Percentiles rank a stretch among this genome's conserved stretches.
phyloP scores from a whole-genome alignment of 1,140 invertebrate genomes.

The Apis mellifera region Amel_HAv3.1 CM009944.2:7790001-7790500 shows the following conservation, averaged over 20 bases:
- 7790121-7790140: neutral
- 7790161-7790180: no score
- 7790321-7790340: neutral
- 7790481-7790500: conserved; percentile 37
- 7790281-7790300: neutral
- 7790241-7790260: neutral
- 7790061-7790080: neutral
- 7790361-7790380: neutral
- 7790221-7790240: neutral
- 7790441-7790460: conserved; percentile 21
- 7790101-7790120: neutral
- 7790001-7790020: neutral
- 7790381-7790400: no score
- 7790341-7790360: neutral
- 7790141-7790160: neutral
- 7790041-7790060: neutral
- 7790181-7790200: neutral
- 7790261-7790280: neutral
- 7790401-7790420: neutral
- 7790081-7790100: neutral
- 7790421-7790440: conserved; percentile 36
- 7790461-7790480: conserved; percentile 23
- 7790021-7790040: no score
- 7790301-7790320: neutral
- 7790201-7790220: neutral